Percentiles rank a stretch among this genome's conserved stretches.
phyloP scores from a whole-genome alignment of 1,140 invertebrate genomes.

The Physella acuta region DNA sequence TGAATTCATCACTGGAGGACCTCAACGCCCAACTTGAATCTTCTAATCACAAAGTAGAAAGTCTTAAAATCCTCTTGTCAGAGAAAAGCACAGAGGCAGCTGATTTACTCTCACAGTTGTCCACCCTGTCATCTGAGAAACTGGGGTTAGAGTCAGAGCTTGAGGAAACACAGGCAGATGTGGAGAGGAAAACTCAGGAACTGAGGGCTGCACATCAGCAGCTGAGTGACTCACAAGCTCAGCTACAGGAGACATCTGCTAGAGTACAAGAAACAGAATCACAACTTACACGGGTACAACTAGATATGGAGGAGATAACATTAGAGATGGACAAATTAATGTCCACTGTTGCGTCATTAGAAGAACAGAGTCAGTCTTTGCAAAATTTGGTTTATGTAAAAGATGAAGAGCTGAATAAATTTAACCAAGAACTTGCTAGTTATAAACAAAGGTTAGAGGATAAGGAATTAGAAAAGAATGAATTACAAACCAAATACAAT shows the following conservation, averaged over 20 bases:
- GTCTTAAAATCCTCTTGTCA: background rate
- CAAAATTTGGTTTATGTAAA: too few relatives aligned
- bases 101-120: background rate
- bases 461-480: background rate
- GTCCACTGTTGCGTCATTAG: too few relatives aligned
- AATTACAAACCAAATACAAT: background rate
- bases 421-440: background rate
- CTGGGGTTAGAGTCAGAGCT: background rate
- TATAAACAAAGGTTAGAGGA: background rate
- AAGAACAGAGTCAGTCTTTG: background rate
- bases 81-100: background rate
- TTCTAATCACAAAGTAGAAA: background rate
- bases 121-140: background rate
- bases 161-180: background rate
- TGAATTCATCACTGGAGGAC: slow-evolving; percentile 1
- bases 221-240: background rate
- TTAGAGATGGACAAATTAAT: too few relatives aligned
- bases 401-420: background rate
- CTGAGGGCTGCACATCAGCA: background rate
- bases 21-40: slow-evolving; percentile 7
- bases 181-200: background rate
- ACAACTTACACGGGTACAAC: background rate
- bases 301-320: background rate
- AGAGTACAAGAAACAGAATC: background rate
- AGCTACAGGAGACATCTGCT: background rate